These are phyloP conservation scores for Neosalanx taihuensis DNA, from an alignment of 2,797 vertebrate species.

Conservation along the genomic window DNA sequence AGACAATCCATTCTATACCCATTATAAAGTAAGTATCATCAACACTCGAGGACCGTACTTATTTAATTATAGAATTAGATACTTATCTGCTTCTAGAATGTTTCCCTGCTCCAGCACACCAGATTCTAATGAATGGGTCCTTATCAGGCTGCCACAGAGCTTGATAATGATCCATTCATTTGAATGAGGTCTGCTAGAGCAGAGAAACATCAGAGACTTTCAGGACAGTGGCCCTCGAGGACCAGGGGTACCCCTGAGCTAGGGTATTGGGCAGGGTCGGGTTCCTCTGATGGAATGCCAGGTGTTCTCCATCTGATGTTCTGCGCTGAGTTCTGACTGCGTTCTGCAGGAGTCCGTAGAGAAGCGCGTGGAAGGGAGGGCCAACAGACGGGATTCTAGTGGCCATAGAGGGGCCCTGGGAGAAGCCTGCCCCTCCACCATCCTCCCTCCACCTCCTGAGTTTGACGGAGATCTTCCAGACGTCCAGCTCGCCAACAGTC, in stretches of 20 bases:
- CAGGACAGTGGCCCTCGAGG: too few species aligned
- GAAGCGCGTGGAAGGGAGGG: not conserved
- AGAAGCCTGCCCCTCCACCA: not conserved
- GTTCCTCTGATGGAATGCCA: not conserved
- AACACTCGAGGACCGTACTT: not conserved
- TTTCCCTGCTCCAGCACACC: too few species aligned
- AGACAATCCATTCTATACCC: conserved; percentile 40
- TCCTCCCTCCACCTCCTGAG: conserved; percentile 23
- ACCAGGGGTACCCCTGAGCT: too few species aligned
- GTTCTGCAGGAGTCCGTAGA: conserved; percentile 47
- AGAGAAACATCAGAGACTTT: too few species aligned
- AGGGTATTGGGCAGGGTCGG: not conserved
- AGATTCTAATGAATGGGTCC: too few species aligned
- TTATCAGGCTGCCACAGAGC: too few species aligned
- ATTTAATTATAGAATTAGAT: not conserved
- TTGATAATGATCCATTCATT: too few species aligned
- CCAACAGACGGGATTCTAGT: not conserved
- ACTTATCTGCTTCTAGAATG: too few species aligned
- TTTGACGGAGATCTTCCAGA: conserved; percentile 37
- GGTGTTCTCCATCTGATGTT: not conserved
- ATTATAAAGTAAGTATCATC: conserved; percentile 39
- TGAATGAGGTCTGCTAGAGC: too few species aligned
- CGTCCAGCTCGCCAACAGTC: not conserved
- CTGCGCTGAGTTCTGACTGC: not conserved
- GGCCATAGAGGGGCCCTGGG: not conserved